These are phyloP conservation scores for Amphiura filiformis DNA, from an alignment of 35 echinoderm and acorn worm genomes.

Conservation along the genomic window DNA sequence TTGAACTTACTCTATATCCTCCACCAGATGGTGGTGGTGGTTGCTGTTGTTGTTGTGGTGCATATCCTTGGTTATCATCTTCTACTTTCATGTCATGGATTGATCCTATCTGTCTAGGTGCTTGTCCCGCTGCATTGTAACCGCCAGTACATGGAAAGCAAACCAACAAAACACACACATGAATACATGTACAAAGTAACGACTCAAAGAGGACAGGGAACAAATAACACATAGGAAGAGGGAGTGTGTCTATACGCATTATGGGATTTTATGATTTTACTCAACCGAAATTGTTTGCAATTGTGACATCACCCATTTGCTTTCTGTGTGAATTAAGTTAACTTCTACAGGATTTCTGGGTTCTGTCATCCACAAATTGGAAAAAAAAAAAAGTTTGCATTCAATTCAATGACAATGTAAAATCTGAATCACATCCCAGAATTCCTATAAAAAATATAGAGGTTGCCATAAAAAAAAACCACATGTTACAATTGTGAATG, in stretches of 20 bases:
- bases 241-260: background rate
- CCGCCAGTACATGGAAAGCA: background rate
- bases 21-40: background rate
- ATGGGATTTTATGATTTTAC: background rate
- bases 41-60: background rate
- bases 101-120: background rate
- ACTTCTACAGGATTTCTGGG: no score
- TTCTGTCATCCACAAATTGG: no score
- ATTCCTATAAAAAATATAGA: no score
- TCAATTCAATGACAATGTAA: no score
- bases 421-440: no score
- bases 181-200: background rate
- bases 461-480: no score
- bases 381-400: no score
- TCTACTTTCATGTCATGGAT: background rate
- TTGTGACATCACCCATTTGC: no score
- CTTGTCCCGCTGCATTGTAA: constrained; percentile 6
- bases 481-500: no score
- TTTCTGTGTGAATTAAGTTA: no score
- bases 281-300: no score
- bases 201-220: background rate
- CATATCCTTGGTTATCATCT: background rate
- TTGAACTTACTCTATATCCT: background rate
- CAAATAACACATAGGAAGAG: background rate
- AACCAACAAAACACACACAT: background rate